Conservation (phyloP, 2,797 vertebrate species). For the Anguilla marmorata region DNA sequence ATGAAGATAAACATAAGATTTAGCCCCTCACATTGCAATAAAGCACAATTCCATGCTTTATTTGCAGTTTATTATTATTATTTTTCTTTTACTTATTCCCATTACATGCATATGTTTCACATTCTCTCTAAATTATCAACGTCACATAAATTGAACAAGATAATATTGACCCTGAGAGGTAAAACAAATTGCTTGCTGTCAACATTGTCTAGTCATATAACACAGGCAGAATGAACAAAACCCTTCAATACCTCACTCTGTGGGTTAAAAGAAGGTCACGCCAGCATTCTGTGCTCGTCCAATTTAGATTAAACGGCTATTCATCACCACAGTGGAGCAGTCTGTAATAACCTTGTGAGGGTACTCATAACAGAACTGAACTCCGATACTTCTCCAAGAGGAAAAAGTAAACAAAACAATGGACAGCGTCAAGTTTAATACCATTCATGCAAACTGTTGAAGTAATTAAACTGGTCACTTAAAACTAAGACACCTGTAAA, state of each 20-base stretch:
- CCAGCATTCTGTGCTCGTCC: slow-evolving; percentile 60
- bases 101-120: background rate
- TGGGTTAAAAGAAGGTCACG: slow-evolving; percentile 61
- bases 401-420: background rate
- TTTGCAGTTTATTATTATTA: background rate
- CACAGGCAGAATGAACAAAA: slow-evolving; percentile 58
- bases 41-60: background rate
- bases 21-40: background rate
- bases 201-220: background rate
- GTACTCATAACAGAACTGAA: background rate
- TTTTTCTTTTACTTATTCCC: background rate
- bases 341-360: background rate
- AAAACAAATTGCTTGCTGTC: background rate
- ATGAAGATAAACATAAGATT: background rate
- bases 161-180: background rate
- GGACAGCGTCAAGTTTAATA: background rate
- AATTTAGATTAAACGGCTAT: slow-evolving; percentile 63
- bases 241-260: slow-evolving; percentile 49
- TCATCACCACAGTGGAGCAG: slow-evolving; percentile 57
- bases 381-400: background rate
- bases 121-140: background rate
- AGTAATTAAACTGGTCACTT: background rate
- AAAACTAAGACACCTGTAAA: background rate
- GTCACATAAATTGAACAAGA: background rate
- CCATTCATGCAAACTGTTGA: background rate